phyloP scores from a whole-genome alignment of 2,113 vertebrate genomes.

The Actenoides hombroni region DNA sequence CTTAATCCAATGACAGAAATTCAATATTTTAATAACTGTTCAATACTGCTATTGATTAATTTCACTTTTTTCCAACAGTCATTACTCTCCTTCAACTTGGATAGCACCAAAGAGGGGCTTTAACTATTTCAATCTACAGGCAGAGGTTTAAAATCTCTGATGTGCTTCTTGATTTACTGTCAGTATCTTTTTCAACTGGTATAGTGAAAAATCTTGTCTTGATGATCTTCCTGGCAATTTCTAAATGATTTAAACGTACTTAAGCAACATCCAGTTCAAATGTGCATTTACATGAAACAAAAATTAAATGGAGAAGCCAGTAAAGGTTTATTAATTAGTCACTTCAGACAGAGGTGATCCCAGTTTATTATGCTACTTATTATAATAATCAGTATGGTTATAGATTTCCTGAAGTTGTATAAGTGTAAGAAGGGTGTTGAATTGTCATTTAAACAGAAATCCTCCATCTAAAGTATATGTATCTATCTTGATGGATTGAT shows the following conservation, averaged over 20 bases:
- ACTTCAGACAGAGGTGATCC: neutral
- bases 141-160: neutral
- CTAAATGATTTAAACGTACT: neutral
- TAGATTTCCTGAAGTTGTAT: neutral
- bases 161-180: neutral
- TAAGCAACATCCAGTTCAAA: neutral
- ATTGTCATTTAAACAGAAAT: neutral
- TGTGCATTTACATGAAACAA: neutral
- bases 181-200: neutral
- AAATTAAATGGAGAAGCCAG: neutral
- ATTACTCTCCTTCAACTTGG: neutral
- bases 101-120: neutral
- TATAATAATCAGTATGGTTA: neutral
- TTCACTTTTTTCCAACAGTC: neutral
- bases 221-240: neutral
- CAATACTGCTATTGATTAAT: neutral
- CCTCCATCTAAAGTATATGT: neutral
- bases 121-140: neutral
- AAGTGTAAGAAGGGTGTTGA: neutral
- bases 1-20: conserved; percentile 3
- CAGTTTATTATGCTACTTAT: neutral
- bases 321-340: neutral
- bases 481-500: neutral
- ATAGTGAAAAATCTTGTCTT: neutral
- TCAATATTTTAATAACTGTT: conserved; percentile 19